These are phyloP conservation scores for Protophormia terraenovae DNA, from an alignment of 2,888 invertebrate genomes.

Conservation along the genomic window DNA sequence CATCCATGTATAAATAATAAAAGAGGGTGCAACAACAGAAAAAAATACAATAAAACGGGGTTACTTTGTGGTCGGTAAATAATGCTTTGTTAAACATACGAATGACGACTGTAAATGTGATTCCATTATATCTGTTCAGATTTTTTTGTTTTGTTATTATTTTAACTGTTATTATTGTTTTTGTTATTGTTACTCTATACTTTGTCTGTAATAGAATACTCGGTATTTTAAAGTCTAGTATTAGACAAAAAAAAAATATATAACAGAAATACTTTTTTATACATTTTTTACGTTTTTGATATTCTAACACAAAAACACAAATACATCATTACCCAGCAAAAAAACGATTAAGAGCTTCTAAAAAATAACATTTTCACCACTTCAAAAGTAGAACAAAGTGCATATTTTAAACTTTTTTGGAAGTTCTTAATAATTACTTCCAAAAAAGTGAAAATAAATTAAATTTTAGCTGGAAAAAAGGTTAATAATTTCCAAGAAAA, in stretches of 20 bases:
- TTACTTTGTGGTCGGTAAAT: conserved; percentile 66
- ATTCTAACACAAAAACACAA: not conserved
- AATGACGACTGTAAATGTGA: conserved; percentile 9
- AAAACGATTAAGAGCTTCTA: too few relatives aligned
- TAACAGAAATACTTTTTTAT: not conserved
- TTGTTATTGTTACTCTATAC: conserved; percentile 16
- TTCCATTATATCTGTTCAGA: not conserved
- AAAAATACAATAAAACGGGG: conserved; percentile 55
- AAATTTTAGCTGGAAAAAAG: too few relatives aligned
- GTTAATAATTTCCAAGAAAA: too few relatives aligned
- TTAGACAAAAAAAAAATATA: not conserved
- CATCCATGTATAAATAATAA: conserved; percentile 2
- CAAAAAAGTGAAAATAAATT: too few relatives aligned
- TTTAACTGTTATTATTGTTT: conserved; percentile 10
- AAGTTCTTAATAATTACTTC: too few relatives aligned
- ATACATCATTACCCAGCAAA: conserved; percentile 31
- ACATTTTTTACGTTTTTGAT: conserved; percentile 1
- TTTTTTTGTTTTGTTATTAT: conserved; percentile 1
- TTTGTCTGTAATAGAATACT: conserved; percentile 39
- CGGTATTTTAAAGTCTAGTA: not conserved
- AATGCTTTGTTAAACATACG: conserved; percentile 56
- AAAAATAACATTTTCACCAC: too few relatives aligned
- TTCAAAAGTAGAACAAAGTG: too few relatives aligned
- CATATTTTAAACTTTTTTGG: too few relatives aligned
- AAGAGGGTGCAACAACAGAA: not conserved